phyloP scores from a whole-genome alignment of 2,113 vertebrate species.

The Ivindomyrus marchei region DNA sequence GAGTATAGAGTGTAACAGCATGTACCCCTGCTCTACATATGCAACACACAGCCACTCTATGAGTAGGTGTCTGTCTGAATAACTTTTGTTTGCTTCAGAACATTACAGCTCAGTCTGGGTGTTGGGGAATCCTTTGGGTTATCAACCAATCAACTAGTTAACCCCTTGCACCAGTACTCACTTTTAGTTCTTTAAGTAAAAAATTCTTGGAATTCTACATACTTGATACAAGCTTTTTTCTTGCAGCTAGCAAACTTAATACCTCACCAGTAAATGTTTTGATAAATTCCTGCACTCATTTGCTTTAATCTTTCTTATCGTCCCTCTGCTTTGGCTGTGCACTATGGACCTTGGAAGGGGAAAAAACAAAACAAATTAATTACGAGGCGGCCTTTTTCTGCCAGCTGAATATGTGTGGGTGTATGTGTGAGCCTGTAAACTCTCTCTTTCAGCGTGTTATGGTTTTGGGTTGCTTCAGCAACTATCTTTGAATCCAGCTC shows the following conservation, averaged over 20 bases:
- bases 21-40: neutral
- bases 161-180: neutral
- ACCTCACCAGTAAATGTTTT: neutral
- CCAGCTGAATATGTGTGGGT: neutral
- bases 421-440: neutral
- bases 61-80: neutral
- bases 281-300: neutral
- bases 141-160: neutral
- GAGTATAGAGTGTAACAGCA: neutral
- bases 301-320: slow-evolving; percentile 13
- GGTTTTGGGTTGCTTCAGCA: neutral
- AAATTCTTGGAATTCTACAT: neutral
- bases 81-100: neutral
- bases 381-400: neutral
- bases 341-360: neutral
- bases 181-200: neutral
- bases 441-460: neutral
- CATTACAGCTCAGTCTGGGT: neutral
- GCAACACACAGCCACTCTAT: neutral
- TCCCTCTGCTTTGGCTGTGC: neutral
- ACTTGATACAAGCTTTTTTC: neutral
- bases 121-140: neutral
- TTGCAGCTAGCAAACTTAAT: neutral
- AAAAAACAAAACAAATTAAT: neutral
- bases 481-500: neutral